phyloP scores from a whole-genome alignment of 1,140 invertebrate genomes.

The Drosophila sulfurigaster region DNA sequence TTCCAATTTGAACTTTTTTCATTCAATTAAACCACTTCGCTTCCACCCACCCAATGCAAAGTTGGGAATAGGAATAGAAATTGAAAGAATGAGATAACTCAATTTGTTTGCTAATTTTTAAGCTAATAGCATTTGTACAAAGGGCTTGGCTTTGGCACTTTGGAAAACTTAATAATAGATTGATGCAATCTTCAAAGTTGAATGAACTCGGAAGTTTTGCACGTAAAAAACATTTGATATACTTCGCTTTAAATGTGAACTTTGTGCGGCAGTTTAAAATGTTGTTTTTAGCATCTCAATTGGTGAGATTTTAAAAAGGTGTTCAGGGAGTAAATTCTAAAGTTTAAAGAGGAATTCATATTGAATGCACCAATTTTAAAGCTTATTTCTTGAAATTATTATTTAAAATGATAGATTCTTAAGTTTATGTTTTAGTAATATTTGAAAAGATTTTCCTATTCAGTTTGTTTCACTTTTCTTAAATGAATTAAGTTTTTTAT shows the following conservation, averaged over 20 bases:
- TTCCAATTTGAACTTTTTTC: constrained; percentile 39
- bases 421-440: too few relatives aligned
- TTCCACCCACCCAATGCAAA: neutral
- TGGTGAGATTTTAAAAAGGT: too few relatives aligned
- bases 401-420: too few relatives aligned
- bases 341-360: neutral
- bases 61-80: neutral
- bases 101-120: constrained; percentile 66
- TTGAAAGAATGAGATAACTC: constrained; percentile 9
- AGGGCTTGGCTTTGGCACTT: constrained; percentile 4
- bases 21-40: constrained; percentile 61
- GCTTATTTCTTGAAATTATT: too few relatives aligned
- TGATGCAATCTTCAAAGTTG: constrained; percentile 1
- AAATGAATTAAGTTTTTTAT: too few relatives aligned
- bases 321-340: neutral
- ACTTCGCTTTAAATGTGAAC: neutral
- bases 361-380: neutral
- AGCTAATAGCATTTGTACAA: constrained; percentile 6
- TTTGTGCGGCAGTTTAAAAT: neutral
- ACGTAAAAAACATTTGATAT: neutral
- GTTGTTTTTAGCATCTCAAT: neutral
- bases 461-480: too few relatives aligned
- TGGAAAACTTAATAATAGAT: constrained; percentile 11
- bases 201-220: constrained; percentile 7
- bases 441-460: too few relatives aligned